Conservation (phyloP, 1,140 invertebrate genomes). For the Sitophilus oryzae region DNA sequence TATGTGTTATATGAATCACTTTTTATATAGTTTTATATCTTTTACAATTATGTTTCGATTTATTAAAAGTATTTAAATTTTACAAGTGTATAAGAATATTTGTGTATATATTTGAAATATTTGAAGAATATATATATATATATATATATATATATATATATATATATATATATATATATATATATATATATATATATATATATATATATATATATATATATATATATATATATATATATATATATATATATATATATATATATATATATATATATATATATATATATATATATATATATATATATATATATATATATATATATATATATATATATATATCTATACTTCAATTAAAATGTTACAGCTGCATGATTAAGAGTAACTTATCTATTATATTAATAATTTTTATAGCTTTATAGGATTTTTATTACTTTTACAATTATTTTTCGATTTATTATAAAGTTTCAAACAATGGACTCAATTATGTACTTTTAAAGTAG, state of each 20-base stretch:
- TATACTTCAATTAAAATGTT: too few relatives aligned
- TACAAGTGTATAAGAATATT: too few relatives aligned
- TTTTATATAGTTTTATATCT: too few relatives aligned
- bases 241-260: neutral
- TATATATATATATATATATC: neutral
- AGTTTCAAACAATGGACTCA: neutral
- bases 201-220: neutral
- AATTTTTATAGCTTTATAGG: neutral
- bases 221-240: neutral
- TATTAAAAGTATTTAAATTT: too few relatives aligned
- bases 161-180: neutral
- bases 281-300: neutral
- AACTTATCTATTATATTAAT: neutral
- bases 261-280: neutral
- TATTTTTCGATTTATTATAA: neutral
- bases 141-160: neutral
- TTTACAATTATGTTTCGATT: too few relatives aligned
- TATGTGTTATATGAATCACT: too few relatives aligned
- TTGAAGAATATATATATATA: neutral
- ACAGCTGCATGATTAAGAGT: neutral
- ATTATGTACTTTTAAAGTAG: neutral
- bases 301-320: neutral
- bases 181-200: neutral
- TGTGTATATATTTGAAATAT: too few relatives aligned
- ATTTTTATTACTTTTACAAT: neutral